Percentiles rank a stretch among this genome's conserved stretches.
Conservation (phyloP, 2,888 invertebrate species). For the Latheticus oryzae region DNA sequence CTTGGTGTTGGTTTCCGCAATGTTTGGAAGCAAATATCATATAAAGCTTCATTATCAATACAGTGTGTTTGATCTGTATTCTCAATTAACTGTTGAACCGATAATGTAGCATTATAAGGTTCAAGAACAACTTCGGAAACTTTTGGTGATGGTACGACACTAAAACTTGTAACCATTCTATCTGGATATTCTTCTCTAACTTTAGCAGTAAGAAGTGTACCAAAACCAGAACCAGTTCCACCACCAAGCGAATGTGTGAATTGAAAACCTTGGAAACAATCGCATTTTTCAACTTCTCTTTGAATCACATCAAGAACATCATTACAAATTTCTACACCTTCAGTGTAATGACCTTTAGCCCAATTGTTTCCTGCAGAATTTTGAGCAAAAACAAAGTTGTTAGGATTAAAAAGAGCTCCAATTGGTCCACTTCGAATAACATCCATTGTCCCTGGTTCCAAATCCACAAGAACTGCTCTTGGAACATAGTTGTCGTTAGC, state of each 20-base stretch:
- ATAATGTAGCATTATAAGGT: constrained; percentile 89
- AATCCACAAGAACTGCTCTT: constrained; percentile 78
- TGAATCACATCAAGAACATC: constrained; percentile 77
- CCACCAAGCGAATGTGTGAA: constrained; percentile 84
- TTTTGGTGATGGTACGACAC: constrained; percentile 86
- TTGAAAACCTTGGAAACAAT: constrained; percentile 72
- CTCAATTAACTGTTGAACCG: constrained; percentile 87
- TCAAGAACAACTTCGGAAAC: constrained; percentile 90
- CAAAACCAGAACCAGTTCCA: constrained; percentile 85
- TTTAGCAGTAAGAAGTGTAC: constrained; percentile 83
- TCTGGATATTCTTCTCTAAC: constrained; percentile 88
- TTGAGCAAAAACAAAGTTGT: constrained; percentile 68
- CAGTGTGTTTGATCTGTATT: constrained; percentile 91
- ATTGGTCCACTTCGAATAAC: constrained; percentile 73
- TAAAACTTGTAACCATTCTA: constrained; percentile 84
- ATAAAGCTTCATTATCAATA: constrained; percentile 90
- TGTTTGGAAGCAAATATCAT: constrained; percentile 91
- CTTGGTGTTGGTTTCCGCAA: constrained; percentile 81
- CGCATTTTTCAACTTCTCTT: constrained; percentile 75
- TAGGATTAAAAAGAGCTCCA: constrained; percentile 56
- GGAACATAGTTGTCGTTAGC: constrained; percentile 80
- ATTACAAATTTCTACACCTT: constrained; percentile 81
- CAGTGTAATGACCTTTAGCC: constrained; percentile 84
- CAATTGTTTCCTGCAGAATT: constrained; percentile 75
- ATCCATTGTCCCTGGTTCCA: constrained; percentile 86